Conservation (phyloP, 2,888 invertebrate genomes). For the Chrysolina oricalcia region DNA sequence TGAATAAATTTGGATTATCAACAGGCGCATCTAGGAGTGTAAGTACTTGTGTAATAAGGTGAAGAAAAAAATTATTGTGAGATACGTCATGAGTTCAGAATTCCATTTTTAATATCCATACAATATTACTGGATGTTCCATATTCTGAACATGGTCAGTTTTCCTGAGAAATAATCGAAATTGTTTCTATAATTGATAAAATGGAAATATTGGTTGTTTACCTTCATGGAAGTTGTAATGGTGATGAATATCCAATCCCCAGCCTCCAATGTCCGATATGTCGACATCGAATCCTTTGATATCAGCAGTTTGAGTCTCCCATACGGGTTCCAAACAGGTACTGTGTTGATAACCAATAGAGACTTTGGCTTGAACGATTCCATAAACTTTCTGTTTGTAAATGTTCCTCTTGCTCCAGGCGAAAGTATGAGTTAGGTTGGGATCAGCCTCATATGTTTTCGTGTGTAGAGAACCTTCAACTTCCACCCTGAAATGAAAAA, state of each 20-base stretch:
- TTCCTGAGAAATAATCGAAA: neutral
- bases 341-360: slow-evolving; percentile 96
- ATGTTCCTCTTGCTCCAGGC: slow-evolving; percentile 99
- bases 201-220: neutral
- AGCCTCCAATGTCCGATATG: slow-evolving; percentile 97
- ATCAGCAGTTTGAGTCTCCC: slow-evolving; percentile 96
- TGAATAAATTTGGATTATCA: too few relatives aligned
- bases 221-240: slow-evolving; percentile 98
- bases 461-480: slow-evolving; percentile 93
- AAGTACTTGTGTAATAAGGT: too few relatives aligned
- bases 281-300: slow-evolving; percentile 95
- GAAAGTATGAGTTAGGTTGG: slow-evolving; percentile 94
- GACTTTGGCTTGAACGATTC: slow-evolving; percentile 86
- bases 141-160: too few relatives aligned
- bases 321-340: slow-evolving; percentile 89
- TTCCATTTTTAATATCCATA: too few relatives aligned
- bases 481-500: slow-evolving; percentile 70
- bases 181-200: neutral
- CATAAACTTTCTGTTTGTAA: slow-evolving; percentile 96
- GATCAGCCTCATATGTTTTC: slow-evolving; percentile 96
- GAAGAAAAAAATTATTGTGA: too few relatives aligned
- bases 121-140: too few relatives aligned
- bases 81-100: too few relatives aligned
- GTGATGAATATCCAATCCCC: slow-evolving; percentile 98
- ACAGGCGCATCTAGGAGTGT: too few relatives aligned